These are phyloP conservation scores for Laticauda colubrina DNA, from an alignment of 2,113 vertebrate species.

Conservation along the genomic window DNA sequence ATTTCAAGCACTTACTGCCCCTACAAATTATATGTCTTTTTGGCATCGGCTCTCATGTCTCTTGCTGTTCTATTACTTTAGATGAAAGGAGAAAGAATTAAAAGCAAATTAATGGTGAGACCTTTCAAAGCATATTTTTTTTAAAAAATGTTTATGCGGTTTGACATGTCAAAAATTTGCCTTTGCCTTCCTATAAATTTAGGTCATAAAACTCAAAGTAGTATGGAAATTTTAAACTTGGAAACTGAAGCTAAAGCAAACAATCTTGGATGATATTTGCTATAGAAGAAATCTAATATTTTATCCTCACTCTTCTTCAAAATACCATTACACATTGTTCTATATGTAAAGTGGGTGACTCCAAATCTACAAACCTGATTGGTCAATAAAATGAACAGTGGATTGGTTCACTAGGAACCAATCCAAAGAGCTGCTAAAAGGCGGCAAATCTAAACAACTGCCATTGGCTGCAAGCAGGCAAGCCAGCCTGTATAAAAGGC, in stretches of 20 bases:
- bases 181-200: not conserved
- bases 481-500: too few species aligned
- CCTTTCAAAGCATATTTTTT: conserved; percentile 13
- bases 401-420: too few species aligned
- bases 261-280: not conserved
- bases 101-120: conserved; percentile 32
- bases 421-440: too few species aligned
- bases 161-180: conserved; percentile 18
- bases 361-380: too few species aligned
- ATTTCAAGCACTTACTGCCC: conserved; percentile 31
- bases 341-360: too few species aligned
- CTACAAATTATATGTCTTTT: conserved; percentile 34
- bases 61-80: conserved; percentile 29
- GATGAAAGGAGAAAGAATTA: conserved; percentile 26
- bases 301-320: not conserved
- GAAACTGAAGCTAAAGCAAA: not conserved
- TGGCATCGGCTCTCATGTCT: conserved; percentile 10
- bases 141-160: not conserved
- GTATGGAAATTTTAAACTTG: not conserved
- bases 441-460: too few species aligned
- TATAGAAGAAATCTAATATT: not conserved
- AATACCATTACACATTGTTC: not conserved
- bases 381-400: too few species aligned
- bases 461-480: too few species aligned
- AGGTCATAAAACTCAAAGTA: not conserved